Evolutionary conservation across 2,797 vertebrate species (phyloP), one percentile per base, ranked within the genome.

Genomic region (Melopsittacus undulatus): DNA sequence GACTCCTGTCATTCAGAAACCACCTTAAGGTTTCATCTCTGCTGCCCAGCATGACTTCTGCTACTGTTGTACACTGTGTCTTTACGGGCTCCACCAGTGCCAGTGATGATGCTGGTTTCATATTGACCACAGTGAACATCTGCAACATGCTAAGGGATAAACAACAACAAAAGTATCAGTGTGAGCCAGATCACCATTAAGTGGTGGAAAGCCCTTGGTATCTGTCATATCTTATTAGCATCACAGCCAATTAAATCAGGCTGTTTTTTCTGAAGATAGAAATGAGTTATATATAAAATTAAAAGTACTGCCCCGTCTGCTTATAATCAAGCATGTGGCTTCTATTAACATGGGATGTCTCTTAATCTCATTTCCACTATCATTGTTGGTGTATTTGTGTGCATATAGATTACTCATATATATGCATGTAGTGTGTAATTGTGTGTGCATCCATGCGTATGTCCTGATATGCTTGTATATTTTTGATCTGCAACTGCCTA

Each of bases 401-500:
- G 26, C 38, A 12, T 26, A 43, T 15, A 45, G 46, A 46, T 80
- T 68, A 51, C 64, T 87, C 69, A 48, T 59, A 9, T 29, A 46
- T 40, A 6, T 13, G 24, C 21, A 1, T 12, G 21, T 29, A 23
- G 56, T 9, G 43, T 59, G 52, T 48, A 79, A 19, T 38, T 8
- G 38, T 32, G 46, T 84, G 92, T 61, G 82, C 43, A 59, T 27
- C 52, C 52, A 5, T 69, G 46, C 51, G 2, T 43, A 32, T 29
- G 29, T 48, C 59, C 72, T 68, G n/a, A 51, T 74, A 24, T 3
- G 38, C 49, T 32, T 51, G 73, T 69, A 8, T 74, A 27, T 64
- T 94, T 95, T 64, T 87, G 56, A 1, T 73, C 82, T 68, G 66
- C 81, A 76, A 1, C 77, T 83, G 54, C 54, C 93, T 87, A 49